Evolutionary conservation across 2,797 vertebrate species (phyloP), one percentile per base, ranked within the genome.

Genomic region (Darevskia nairensis): DNA sequence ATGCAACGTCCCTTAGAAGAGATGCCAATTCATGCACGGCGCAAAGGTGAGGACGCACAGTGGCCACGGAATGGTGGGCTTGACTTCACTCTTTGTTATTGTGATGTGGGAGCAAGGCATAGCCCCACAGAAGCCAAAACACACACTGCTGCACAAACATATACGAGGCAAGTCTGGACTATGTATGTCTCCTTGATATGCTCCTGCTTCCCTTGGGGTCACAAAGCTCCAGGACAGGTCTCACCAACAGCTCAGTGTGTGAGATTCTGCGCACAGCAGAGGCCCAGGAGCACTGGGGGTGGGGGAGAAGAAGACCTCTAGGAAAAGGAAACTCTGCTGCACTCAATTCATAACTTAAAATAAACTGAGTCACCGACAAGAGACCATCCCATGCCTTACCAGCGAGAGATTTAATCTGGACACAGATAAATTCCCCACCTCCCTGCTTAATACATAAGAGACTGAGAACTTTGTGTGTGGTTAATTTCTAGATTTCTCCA

Each of bases 1-100:
- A 96, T 94, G 95, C 95, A 89, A 29, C 75, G 90, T 44, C 94
- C 94, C 90, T 87, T 80, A 76, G 50, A 95, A 94, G 95, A 94
- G 95, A 96, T 91, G 82, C 92, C 13, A 8, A 87, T 89, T 93
- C 87, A 35, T 94, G 94, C 92, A 15, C 91, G 77, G 92, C 82
- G 8, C 23, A 64, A 80, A 0, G 3, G 88, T 0, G n/a, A 50
- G 59, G 15, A 88, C 41, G 79, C 90, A 4, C 46, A 25, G 72
- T 6, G 32, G 2, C 6, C 6, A 4, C 13, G 13, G 35, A 17
- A 46, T 13, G 44, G 61, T 1, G 41, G 84, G 0, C 25, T 78
- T 71, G 50, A 69, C 46, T 35, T 85, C 46, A 82, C 86, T 39
- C 85, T 82, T 0, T 27, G 76, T 0, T 6, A 4, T 0, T 76